Conservation (phyloP, 2,113 vertebrate genomes). For the Chlamydotis undulata region DNA sequence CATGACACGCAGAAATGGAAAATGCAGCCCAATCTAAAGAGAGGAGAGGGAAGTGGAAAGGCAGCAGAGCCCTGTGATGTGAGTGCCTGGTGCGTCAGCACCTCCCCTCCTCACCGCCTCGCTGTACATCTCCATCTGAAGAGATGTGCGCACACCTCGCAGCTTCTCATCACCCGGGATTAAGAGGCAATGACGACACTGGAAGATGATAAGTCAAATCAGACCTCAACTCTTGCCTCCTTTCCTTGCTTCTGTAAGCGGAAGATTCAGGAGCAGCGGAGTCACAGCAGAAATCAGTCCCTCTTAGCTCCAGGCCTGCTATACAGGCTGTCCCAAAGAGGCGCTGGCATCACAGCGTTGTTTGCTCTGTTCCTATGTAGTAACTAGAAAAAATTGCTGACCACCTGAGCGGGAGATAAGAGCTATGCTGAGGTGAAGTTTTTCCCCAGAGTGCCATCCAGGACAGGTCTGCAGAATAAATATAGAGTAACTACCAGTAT, state of each 20-base stretch:
- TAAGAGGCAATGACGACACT: neutral
- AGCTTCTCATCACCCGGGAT: neutral
- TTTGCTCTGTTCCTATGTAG: neutral
- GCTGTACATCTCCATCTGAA: neutral
- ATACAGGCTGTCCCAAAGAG: neutral
- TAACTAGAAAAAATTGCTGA: neutral
- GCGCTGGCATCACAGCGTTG: no score
- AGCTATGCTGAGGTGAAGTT: neutral
- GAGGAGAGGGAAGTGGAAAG: neutral
- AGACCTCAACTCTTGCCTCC: neutral
- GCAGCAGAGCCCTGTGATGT: neutral
- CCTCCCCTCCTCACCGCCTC: neutral
- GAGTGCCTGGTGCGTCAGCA: neutral
- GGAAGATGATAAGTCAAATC: neutral
- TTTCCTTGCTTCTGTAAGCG: neutral
- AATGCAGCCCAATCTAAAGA: neutral
- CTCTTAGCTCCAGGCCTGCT: neutral
- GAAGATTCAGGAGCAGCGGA: neutral
- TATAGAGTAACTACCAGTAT: fast-evolving
- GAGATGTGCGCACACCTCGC: fast-evolving
- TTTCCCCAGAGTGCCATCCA: neutral
- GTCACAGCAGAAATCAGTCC: fast-evolving
- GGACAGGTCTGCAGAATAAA: neutral
- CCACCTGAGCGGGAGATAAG: neutral
- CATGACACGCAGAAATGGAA: neutral